Base-by-base conservation (phyloP, 2,888 invertebrate species). In the Lasioglossum leucozonium region DNA sequence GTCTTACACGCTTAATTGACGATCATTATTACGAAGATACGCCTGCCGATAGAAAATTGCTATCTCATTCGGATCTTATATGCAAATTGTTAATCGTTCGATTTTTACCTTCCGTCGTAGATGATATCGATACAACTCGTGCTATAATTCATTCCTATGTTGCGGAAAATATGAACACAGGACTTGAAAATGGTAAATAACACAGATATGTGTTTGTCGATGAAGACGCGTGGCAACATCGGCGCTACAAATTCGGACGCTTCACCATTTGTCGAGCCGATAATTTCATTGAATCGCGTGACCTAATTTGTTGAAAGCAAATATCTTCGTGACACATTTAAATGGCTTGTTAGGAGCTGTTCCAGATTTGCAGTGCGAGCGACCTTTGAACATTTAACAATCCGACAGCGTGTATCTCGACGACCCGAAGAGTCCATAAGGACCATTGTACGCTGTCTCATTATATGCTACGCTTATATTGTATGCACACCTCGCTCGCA, bases 401-500 rank as follows among this genome's bases (percentile, higher is more conserved):
- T 87, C 62, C 22, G 79, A 89, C 85, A 82, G 85, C 78, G 75
- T 37, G 79, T 79, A 18, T 30, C 73, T 67, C 58, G 69, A 76
- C 74, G 72, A 30, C 51, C 78, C 76, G 69, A 77, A 42, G 75
- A 77, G 65, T 80, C 47, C 75, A 18, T 40, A 55, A 42, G 22
- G 67, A 80, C 77, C 65, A 51, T 90, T 90, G 86, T 40, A 37
- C 47, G 81, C 62, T 44, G 71, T 73, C 79, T 79, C 79, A 69
- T 87, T 86, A 86, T 82, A 73, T 51, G 85, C 82, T 75, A 79
- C 71, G 77, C 40, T 82, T 67, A 74, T 55, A 85, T 82, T 75
- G 86, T 86, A 67, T 67, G 37, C 67, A 71, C 80, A 75, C 62
- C 79, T 75, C 37, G 72, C 62, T 71, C 62, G 79, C 82, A 82